phyloP scores from a whole-genome alignment of 2,113 vertebrate species.

The Caloenas nicobarica region DNA sequence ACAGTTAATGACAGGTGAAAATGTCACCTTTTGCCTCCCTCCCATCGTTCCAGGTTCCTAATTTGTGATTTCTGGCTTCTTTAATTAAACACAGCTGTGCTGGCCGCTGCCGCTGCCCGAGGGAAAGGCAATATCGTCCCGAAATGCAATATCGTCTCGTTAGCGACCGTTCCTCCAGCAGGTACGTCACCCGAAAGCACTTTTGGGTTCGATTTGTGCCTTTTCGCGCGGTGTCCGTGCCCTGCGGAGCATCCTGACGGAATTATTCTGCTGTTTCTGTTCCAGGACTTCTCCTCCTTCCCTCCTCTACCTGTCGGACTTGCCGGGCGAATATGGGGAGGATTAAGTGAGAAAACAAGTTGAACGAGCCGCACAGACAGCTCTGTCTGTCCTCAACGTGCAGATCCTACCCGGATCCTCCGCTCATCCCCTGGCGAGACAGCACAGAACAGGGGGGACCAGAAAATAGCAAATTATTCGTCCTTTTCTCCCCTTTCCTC shows the following conservation, averaged over 20 bases:
- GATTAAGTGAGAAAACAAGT: background rate
- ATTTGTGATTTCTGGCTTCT: background rate
- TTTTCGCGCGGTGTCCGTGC: background rate
- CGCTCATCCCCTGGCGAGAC: background rate
- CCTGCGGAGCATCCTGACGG: rapidly evolving
- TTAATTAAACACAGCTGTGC: too few relatives aligned
- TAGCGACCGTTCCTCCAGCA: background rate
- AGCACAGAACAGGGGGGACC: too few relatives aligned
- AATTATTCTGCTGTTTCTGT: too few relatives aligned
- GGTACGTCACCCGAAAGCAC: background rate
- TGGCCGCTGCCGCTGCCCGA: too few relatives aligned
- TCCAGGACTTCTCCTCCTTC: too few relatives aligned
- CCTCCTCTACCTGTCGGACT: background rate
- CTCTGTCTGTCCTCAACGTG: background rate
- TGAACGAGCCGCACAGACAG: background rate
- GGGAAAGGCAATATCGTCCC: too few relatives aligned
- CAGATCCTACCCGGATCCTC: background rate
- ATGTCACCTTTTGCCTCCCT: background rate
- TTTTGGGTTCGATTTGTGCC: background rate
- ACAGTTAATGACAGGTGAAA: too few relatives aligned
- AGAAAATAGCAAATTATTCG: too few relatives aligned
- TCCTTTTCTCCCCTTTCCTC: too few relatives aligned
- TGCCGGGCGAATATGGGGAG: background rate
- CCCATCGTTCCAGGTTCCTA: background rate
- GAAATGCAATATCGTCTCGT: too few relatives aligned